Base-by-base conservation (phyloP, 2,888 invertebrate genomes). In the Magallana nippona region DNA sequence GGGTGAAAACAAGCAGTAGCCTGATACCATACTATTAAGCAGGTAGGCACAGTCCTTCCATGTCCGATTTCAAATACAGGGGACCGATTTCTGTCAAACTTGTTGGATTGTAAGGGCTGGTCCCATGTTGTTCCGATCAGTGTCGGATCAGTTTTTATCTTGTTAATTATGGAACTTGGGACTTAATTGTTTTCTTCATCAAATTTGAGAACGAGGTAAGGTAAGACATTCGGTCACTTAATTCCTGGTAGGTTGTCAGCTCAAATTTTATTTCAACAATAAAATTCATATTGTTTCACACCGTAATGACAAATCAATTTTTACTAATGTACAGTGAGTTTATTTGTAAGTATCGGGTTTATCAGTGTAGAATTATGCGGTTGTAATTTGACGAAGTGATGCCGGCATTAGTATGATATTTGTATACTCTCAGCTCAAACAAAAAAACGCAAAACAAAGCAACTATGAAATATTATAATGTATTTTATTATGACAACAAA, bases 1-100 rank as follows among this genome's bases (percentile, higher is more conserved):
- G 78, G 60, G 81, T 82, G 82, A 82, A 82, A 82, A 82, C 82
- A 82, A 82, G 63, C 82, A 55, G 82, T 60, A 82, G 44, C 71
- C 55, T 55, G 82, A 82, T 71, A 82, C 82, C 82, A 55, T 55
- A 55, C 63, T 55, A 82, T 82, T 55, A 71, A 19, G 44, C 71
- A 82, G 82, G 82, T 82, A 82, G 82, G 82, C 71, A 71, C 22
- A 77, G 58, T 80, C 27, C 60, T n/a, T 71, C 71, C 71, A 71
- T 71, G 71, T 71, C 71, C 32, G 71, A 71, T 71, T 71, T 71
- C 71, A 71, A 71, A 71, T 71, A 71, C 71, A 13, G 71, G 71
- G 71, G 71, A 71, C 71, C 15, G 71, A 71, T 71, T 71, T 71
- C 71, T 71, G 19, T 71, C 5, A 32, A 22, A 71, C 22, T 71